Evolutionary conservation across 1,140 invertebrate genomes (phyloP).

Genomic region (Maniola jurtina): DNA sequence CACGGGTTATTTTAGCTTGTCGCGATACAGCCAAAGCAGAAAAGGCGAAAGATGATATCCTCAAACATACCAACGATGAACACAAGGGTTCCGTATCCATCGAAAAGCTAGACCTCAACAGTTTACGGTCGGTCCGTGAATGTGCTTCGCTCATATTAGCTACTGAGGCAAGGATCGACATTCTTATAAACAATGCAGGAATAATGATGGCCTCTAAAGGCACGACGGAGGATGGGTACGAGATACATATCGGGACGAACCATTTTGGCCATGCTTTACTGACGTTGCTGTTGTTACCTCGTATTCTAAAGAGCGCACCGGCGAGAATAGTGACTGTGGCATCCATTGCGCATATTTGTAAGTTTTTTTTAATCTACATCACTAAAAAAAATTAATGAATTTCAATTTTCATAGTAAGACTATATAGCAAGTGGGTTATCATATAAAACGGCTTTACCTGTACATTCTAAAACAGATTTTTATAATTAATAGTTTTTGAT

Average conservation of each 20-base stretch:
- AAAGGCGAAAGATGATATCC: conserved; percentile 72
- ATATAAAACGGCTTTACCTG: too few species aligned
- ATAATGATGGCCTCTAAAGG: conserved; percentile 77
- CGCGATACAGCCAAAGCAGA: conserved; percentile 86
- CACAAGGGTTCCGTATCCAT: conserved; percentile 78
- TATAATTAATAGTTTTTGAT: too few species aligned
- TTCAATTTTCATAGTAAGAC: too few species aligned
- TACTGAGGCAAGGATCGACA: conserved; percentile 76
- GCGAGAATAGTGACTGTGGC: conserved; percentile 84
- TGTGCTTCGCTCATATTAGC: conserved; percentile 77
- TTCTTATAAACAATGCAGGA: conserved; percentile 87
- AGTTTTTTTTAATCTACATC: too few species aligned
- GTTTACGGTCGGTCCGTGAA: conserved; percentile 84
- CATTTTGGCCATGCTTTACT: conserved; percentile 85
- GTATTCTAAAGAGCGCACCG: conserved; percentile 76
- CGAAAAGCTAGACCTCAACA: conserved; percentile 86
- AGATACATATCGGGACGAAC: conserved; percentile 83
- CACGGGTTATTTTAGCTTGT: conserved; percentile 90
- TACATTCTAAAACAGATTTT: too few species aligned
- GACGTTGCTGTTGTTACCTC: conserved; percentile 82
- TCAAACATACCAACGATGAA: conserved; percentile 47
- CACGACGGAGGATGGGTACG: conserved; percentile 82
- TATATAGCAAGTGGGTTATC: too few species aligned
- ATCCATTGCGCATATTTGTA: conserved; percentile 79
- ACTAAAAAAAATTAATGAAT: too few species aligned